Evolutionary conservation across 1,140 invertebrate species (phyloP), one percentile per base, ranked within the genome.

Genomic region (Panagrolaimus sp.): DNA sequence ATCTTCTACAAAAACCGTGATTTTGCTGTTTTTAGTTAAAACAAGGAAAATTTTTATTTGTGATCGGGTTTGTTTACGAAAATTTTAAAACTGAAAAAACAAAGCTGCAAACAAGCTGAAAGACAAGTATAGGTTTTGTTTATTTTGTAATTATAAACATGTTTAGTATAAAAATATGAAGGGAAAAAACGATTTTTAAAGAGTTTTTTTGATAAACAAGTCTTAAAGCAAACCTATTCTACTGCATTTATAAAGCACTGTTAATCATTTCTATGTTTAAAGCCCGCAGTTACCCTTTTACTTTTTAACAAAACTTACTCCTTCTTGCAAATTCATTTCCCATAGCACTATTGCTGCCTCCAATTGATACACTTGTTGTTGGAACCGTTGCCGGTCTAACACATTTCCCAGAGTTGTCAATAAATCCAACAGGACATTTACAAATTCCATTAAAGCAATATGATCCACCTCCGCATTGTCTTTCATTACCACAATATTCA

Each of bases 401-500:
- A 43, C 68, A 69, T n/a, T 66, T 48, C 11, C 69, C 70, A 31
- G 75, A 38, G 4, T 68, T 62, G 11, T 75, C 65, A 13, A 38
- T 14, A 16, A 73, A 14, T 25, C 68, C 73, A 9, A 77, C 51
- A 13, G 74, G 71, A 57, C 73, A 74, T 53, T 67, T 45, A 42
- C 73, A 74, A 13, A 63, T 64, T 45, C 69, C 68, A 23, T 53
- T 16, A 31, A 13, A 14, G 23, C 71, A 74, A n/a, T 72, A 14
- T 0, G 73, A 75, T 14, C 72, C 68, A n/a, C 38, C 72, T 1
- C 47, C 63, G 44, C 74, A 76, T 51, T 65, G 23, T 62, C 74
- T 63, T 25, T 72, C 75, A 20, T 69, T n/a, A 20, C 67, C 38
- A 48, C 74, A 77, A 3, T 23, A 38, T 25, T 25, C 62, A 64